These are phyloP conservation scores for Platanista minor DNA, from an alignment of 2,113 vertebrate genomes.

Conservation along the genomic window DNA sequence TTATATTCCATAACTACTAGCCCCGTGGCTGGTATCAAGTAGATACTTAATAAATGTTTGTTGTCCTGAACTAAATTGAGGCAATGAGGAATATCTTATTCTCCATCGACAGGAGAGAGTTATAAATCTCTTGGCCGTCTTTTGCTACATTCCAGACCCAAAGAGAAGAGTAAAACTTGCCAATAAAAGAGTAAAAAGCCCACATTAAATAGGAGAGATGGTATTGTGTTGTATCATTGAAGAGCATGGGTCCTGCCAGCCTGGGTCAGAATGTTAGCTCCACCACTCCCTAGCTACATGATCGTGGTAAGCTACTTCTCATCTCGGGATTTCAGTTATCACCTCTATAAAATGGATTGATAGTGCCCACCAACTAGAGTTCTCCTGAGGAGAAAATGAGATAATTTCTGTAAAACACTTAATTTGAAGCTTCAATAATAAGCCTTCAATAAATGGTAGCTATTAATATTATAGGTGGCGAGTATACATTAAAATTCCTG, in stretches of 20 bases:
- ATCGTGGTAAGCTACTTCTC: neutral
- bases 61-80: neutral
- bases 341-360: neutral
- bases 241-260: neutral
- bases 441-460: neutral
- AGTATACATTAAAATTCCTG: neutral
- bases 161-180: neutral
- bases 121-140: neutral
- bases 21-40: neutral
- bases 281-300: neutral
- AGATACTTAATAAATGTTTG: neutral
- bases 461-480: neutral
- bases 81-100: neutral
- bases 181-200: neutral
- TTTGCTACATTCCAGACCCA: neutral
- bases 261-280: neutral
- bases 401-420: constrained; percentile 11
- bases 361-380: neutral
- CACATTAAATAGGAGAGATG: neutral
- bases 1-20: neutral
- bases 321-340: neutral
- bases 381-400: constrained; percentile 1
- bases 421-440: constrained; percentile 16
- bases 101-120: neutral
- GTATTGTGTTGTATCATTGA: neutral